Percentiles rank a stretch among this genome's conserved stretches.
Conservation (phyloP, 2,113 vertebrate genomes). For the Hyaena hyaena region DNA sequence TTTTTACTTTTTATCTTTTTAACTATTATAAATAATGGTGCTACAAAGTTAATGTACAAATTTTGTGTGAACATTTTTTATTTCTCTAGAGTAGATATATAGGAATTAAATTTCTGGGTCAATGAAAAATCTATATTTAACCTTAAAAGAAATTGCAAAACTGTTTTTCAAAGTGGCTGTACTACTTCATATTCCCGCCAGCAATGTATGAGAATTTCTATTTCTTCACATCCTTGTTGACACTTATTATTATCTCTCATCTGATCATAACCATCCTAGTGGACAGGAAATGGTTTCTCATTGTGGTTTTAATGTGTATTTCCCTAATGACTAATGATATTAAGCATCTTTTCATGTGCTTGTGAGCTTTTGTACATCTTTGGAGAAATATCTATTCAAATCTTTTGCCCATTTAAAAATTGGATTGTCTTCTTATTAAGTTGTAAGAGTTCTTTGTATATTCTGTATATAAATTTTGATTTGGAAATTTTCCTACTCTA, state of each 20-base stretch:
- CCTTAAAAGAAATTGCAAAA: neutral
- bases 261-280: neutral
- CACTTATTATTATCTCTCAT: neutral
- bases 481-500: neutral
- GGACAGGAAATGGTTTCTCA: neutral
- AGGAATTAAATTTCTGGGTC: neutral
- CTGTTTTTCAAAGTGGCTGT: neutral
- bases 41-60: neutral
- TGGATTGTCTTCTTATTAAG: neutral
- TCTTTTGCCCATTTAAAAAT: slow-evolving; percentile 28
- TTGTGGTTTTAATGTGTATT: neutral
- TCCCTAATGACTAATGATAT: neutral
- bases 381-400: neutral
- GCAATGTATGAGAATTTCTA: neutral
- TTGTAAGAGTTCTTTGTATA: neutral
- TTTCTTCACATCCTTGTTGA: neutral
- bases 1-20: neutral
- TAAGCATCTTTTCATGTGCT: slow-evolving; percentile 9
- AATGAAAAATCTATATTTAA: slow-evolving; percentile 2
- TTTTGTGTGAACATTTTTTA: neutral
- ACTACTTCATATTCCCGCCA: neutral
- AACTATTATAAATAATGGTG: neutral
- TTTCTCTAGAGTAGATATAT: neutral
- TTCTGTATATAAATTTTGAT: neutral
- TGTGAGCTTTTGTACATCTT: neutral